Evolutionary conservation across 1,140 invertebrate genomes (phyloP), one percentile per base, ranked within the genome.

Genomic region (Lysiphlebus fabarum): DNA sequence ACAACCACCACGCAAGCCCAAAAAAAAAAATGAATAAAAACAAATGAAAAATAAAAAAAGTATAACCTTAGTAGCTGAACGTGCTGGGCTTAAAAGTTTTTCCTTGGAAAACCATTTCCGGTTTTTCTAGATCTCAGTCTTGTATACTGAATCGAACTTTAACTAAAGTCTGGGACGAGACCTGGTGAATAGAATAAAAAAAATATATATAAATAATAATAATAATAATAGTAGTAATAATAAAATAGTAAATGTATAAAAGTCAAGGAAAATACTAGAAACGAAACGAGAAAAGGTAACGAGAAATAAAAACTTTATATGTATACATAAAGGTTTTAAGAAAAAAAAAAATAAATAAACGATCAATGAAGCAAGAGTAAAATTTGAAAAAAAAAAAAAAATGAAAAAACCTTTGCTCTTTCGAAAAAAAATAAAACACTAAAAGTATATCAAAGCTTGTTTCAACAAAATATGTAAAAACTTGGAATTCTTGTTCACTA

Each of bases 121-220:
- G 9, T 26, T 47, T 50, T 45, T 14, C 7, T 9, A 38, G 14
- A 50, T 59, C 40, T 33, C n/a, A 12, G 44, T 41, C 42, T 41
- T 42, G 37, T 59, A 53, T 40, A 42, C 7, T 11, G 33, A 56
- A 59, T 59, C 42, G 58, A 59, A 59, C 41, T 59, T 59, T 59
- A 58, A 58, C 45, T 58, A 50, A 42, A 43, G 37, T 49, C 14
- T 43, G 42, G 42, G 26, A 45, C 43, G 36, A 12, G 6, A 10
- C 10, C 41, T 8, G 34, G 38, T 10, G 34, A 26, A 41, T 41
- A 17, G 33, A 51, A 51, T 9, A 41, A 41, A 41, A 41, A 42
- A 40, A n/a, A 26, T n/a, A 11, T 34, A 33, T 38, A 17, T 34
- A 43, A 34, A 34, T 43, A 38, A 41, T 10, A 6, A 17, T 45